phyloP scores from a whole-genome alignment of 1,140 invertebrate genomes.

The Drosophila repletoides region DNA sequence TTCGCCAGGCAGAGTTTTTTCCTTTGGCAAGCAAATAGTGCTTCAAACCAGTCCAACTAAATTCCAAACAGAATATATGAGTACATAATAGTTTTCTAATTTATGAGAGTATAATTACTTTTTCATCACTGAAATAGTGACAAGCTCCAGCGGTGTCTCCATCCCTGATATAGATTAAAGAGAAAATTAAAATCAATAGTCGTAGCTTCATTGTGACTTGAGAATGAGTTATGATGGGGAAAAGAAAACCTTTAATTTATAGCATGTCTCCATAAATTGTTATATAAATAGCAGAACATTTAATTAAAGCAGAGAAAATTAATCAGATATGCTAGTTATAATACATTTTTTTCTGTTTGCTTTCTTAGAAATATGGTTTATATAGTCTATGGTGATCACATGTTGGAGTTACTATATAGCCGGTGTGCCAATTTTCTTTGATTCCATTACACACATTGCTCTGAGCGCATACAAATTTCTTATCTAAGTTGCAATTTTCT shows the following conservation, averaged over 20 bases:
- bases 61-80: too few species aligned
- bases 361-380: too few species aligned
- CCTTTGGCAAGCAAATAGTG: conserved; percentile 14
- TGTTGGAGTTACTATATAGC: too few species aligned
- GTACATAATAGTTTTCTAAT: not conserved
- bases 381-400: too few species aligned
- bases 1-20: conserved; percentile 30
- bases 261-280: not conserved
- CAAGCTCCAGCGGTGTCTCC: conserved; percentile 10
- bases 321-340: not conserved
- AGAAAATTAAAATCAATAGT: not conserved
- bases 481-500: not conserved
- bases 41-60: conserved; percentile 29
- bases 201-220: conserved; percentile 5
- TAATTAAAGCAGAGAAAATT: not conserved
- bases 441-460: too few species aligned
- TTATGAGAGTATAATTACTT: not conserved
- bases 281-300: not conserved
- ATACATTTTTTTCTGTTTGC: not conserved
- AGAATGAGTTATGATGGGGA: not conserved
- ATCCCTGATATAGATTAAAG: not conserved
- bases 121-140: conserved; percentile 18
- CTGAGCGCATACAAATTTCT: not conserved
- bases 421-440: too few species aligned
- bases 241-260: not conserved